phyloP scores from a whole-genome alignment of 2,797 vertebrate genomes.

The Morelia viridis region DNA sequence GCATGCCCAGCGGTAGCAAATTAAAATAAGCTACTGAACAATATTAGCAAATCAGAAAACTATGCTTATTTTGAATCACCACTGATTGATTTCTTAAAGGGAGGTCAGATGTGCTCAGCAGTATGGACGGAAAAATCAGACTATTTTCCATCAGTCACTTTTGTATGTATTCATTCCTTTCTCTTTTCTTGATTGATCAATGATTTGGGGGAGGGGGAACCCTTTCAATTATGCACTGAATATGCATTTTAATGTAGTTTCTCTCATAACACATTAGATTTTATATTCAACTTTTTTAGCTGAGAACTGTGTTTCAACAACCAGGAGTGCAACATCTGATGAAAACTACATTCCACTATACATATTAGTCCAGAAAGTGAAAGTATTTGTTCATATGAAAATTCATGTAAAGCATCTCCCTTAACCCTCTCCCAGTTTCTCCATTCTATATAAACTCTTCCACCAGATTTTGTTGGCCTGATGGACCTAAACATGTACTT shows the following conservation, averaged over 20 bases:
- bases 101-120: background rate
- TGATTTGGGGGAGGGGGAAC: background rate
- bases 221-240: background rate
- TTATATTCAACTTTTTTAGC: background rate
- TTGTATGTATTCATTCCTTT: background rate
- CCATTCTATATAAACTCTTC: background rate
- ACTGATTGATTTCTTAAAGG: background rate
- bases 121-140: background rate
- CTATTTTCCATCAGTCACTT: background rate
- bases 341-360: background rate
- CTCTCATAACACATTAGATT: background rate
- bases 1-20: background rate
- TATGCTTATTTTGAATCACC: background rate
- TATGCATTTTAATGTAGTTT: background rate
- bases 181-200: background rate
- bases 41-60: background rate
- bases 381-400: background rate
- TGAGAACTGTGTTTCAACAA: background rate
- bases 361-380: background rate
- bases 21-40: background rate
- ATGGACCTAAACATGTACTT: background rate
- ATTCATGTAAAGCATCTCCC: background rate
- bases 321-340: background rate
- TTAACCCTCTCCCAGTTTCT: background rate
- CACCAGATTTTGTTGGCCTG: background rate